A percentile compares a stretch with the other conserved stretches of the same genome.
These are phyloP conservation scores for Kryphioiulus occultus DNA, from an alignment of 2,888 invertebrate genomes.

Conservation along the genomic window DNA sequence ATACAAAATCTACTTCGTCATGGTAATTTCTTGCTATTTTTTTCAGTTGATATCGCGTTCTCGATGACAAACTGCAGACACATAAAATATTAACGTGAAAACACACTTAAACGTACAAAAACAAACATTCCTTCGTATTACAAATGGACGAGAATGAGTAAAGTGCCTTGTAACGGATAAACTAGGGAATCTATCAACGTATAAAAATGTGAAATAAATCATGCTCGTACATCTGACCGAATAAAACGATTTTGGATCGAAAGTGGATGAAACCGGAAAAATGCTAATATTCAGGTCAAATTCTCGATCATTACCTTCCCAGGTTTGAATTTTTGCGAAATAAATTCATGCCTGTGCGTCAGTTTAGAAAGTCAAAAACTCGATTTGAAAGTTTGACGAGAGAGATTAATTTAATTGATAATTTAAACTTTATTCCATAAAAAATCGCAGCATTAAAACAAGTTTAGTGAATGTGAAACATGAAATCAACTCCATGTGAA, in stretches of 20 bases:
- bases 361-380: constrained; percentile 19
- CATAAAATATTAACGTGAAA: constrained; percentile 4
- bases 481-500: neutral
- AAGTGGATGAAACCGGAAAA: constrained; percentile 19
- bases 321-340: neutral
- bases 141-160: neutral
- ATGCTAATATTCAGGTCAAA: neutral
- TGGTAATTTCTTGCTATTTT: neutral
- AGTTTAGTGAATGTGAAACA: neutral
- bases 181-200: neutral
- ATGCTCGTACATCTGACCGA: neutral
- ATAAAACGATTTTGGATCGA: neutral
- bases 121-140: neutral
- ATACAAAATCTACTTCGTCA: neutral
- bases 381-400: neutral
- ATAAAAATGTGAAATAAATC: neutral
- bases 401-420: constrained; percentile 10
- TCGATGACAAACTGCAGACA: neutral
- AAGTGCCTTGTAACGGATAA: neutral
- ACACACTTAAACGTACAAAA: neutral
- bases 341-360: neutral
- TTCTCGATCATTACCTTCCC: neutral
- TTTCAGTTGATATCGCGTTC: neutral
- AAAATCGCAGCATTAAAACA: neutral
- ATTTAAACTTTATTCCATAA: neutral